Percentiles rank a stretch among this genome's conserved stretches.
These are phyloP conservation scores for Momotus momota DNA, from an alignment of 2,797 vertebrate species.

Conservation along the genomic window DNA sequence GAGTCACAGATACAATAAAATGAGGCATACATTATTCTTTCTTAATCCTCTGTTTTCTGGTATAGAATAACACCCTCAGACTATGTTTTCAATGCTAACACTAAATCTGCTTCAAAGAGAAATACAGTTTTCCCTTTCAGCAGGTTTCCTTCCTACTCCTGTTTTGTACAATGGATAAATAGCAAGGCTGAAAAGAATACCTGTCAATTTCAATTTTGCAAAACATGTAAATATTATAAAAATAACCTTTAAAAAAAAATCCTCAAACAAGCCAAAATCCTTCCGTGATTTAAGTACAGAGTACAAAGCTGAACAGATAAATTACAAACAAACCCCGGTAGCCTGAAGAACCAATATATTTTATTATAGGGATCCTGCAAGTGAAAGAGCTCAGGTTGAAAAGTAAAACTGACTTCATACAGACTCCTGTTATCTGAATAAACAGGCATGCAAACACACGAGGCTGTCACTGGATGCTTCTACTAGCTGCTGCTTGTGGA, in stretches of 20 bases:
- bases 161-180: background rate
- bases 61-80: background rate
- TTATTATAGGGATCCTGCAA: background rate
- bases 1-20: constrained; percentile 1
- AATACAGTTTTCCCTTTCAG: constrained; percentile 7
- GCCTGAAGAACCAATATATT: background rate
- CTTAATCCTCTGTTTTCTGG: constrained; percentile 11
- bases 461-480: background rate
- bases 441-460: background rate
- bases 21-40: background rate
- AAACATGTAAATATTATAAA: background rate
- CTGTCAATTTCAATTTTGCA: constrained; percentile 2
- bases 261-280: background rate
- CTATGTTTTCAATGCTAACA: background rate
- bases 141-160: background rate
- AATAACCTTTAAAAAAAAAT: background rate
- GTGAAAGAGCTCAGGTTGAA: background rate
- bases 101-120: background rate
- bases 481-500: background rate
- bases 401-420: background rate
- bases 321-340: background rate
- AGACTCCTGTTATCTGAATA: background rate
- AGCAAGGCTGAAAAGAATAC: constrained; percentile 28
- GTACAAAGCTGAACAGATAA: background rate
- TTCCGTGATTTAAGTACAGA: background rate